These are phyloP conservation scores for Andrena bicolor DNA, from an alignment of 2,888 invertebrate genomes.

Conservation along the genomic window DNA sequence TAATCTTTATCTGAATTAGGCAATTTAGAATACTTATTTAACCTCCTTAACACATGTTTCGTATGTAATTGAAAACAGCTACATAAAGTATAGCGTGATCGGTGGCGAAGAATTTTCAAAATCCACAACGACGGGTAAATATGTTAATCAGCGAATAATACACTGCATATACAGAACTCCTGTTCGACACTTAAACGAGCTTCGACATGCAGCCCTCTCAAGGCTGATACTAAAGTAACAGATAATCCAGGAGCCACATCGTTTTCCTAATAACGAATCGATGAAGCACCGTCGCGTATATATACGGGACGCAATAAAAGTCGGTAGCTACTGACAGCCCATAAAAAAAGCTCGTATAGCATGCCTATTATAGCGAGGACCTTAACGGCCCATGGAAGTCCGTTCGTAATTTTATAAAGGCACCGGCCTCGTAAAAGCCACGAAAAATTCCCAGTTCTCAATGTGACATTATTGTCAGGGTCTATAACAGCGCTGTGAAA, in stretches of 20 bases:
- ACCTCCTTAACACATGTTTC: neutral
- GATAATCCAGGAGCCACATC: neutral
- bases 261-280: conserved; percentile 30
- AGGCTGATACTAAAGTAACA: conserved; percentile 5
- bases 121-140: neutral
- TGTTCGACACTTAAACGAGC: neutral
- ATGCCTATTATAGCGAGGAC: conserved; percentile 26
- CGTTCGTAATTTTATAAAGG: conserved; percentile 35
- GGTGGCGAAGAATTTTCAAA: neutral
- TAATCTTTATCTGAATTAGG: too few species aligned
- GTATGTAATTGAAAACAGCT: neutral
- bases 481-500: conserved; percentile 18
- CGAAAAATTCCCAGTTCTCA: conserved; percentile 30
- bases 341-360: conserved; percentile 30
- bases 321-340: conserved; percentile 2
- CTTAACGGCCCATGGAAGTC: conserved; percentile 33
- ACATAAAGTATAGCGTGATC: neutral
- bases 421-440: conserved; percentile 38
- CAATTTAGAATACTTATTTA: too few species aligned
- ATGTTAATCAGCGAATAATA: conserved; percentile 2
- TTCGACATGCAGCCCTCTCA: neutral
- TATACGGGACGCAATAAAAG: conserved; percentile 27
- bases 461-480: conserved; percentile 26
- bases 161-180: neutral
- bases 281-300: neutral